These are phyloP conservation scores for Ips nitidus DNA, from an alignment of 1,140 invertebrate species.

Conservation along the genomic window DNA sequence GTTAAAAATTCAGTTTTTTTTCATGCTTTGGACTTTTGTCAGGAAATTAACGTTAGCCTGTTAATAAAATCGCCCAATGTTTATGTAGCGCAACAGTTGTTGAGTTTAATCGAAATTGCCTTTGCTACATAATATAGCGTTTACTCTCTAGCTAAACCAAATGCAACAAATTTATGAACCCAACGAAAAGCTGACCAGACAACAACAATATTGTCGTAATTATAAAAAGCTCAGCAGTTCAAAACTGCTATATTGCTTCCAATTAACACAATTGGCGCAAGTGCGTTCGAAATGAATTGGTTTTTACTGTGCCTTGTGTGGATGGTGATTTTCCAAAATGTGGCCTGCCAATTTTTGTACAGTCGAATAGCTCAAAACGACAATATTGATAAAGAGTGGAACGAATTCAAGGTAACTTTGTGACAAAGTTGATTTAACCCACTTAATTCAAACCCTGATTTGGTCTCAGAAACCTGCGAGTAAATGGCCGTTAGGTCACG, in stretches of 20 bases:
- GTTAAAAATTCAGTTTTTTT: too few relatives aligned
- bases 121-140: too few relatives aligned
- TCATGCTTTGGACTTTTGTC: too few relatives aligned
- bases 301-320: conserved; percentile 9
- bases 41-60: too few relatives aligned
- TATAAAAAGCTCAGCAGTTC: conserved; percentile 18
- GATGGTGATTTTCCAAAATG: conserved; percentile 17
- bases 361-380: conserved; percentile 2
- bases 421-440: background rate
- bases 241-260: conserved; percentile 9
- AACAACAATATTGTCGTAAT: conserved; percentile 1
- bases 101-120: too few relatives aligned
- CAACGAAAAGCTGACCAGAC: conserved; percentile 6
- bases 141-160: too few relatives aligned
- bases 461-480: too few relatives aligned
- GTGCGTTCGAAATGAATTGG: conserved; percentile 22
- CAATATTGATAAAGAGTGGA: conserved; percentile 38
- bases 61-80: too few relatives aligned
- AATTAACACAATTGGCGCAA: conserved; percentile 26
- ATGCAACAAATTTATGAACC: too few relatives aligned
- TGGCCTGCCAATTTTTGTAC: conserved; percentile 4
- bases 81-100: too few relatives aligned
- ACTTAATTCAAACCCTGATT: too few relatives aligned
- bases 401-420: conserved; percentile 42
- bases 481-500: too few relatives aligned